Conservation (phyloP, 2,888 invertebrate genomes). For the Bibio marci region DNA sequence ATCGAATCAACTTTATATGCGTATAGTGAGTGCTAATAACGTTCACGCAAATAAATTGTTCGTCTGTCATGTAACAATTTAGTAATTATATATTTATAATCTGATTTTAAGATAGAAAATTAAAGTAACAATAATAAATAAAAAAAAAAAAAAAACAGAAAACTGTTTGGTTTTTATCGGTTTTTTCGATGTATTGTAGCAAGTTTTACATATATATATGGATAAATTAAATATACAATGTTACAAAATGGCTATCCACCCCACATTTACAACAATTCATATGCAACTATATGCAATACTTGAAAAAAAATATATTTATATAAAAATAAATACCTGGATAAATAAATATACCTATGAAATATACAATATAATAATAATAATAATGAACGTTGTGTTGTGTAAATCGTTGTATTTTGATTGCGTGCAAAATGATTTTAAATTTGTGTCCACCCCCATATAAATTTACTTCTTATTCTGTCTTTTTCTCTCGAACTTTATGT, state of each 20-base stretch:
- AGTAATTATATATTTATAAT: conserved; percentile 1
- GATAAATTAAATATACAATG: conserved; percentile 1
- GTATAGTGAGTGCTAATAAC: not conserved
- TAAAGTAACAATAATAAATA: no score
- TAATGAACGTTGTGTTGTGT: no score
- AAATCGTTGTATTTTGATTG: conserved; percentile 1
- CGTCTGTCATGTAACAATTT: conserved; percentile 2
- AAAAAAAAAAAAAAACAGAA: no score
- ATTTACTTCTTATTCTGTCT: no score
- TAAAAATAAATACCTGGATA: no score
- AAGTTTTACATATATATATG: not conserved
- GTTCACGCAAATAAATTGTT: not conserved
- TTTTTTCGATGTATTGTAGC: no score
- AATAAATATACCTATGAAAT: no score
- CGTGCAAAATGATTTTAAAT: not conserved
- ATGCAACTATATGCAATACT: not conserved
- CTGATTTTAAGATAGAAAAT: not conserved
- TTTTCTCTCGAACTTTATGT: no score
- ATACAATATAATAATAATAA: no score
- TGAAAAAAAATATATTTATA: not conserved
- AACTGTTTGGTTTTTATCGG: no score
- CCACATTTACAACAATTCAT: not conserved
- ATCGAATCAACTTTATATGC: no score
- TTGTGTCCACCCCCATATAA: conserved; percentile 1
- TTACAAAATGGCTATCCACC: conserved; percentile 3